These are phyloP conservation scores for Periphyllus acericola DNA, from an alignment of 2,888 invertebrate species.

Conservation along the genomic window DNA sequence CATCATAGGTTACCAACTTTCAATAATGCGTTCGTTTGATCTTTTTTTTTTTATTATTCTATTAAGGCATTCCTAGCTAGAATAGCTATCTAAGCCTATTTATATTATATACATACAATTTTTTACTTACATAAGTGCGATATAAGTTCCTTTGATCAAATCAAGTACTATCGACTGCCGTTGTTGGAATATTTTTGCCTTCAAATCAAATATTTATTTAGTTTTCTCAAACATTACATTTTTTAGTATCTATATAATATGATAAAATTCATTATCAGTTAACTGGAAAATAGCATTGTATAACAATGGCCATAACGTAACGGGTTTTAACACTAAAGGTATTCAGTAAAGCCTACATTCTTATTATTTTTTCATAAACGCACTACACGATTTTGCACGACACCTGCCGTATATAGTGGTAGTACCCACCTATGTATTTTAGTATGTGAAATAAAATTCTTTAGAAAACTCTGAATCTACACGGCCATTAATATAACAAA, in stretches of 20 bases:
- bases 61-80: too few species aligned
- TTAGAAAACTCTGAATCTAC: slow-evolving; percentile 25
- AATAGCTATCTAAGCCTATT: too few species aligned
- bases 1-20: neutral
- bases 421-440: slow-evolving; percentile 7
- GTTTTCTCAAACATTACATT: slow-evolving; percentile 22
- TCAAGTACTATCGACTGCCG: neutral
- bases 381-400: slow-evolving; percentile 41
- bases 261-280: slow-evolving; percentile 55
- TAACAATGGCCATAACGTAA: slow-evolving; percentile 54
- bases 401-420: slow-evolving; percentile 4
- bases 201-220: slow-evolving; percentile 6
- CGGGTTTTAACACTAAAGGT: slow-evolving; percentile 55
- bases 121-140: too few species aligned
- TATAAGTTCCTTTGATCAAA: too few species aligned
- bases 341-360: slow-evolving; percentile 49
- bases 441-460: slow-evolving; percentile 40
- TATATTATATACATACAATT: too few species aligned
- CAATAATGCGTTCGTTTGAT: slow-evolving; percentile 10
- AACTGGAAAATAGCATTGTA: slow-evolving; percentile 37
- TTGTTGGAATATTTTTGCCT: neutral
- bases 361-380: slow-evolving; percentile 42
- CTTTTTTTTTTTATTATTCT: too few species aligned
- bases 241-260: slow-evolving; percentile 9
- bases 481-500: slow-evolving; percentile 9